phyloP scores from a whole-genome alignment of 1,140 invertebrate genomes.

The Plectus sambesii region DNA sequence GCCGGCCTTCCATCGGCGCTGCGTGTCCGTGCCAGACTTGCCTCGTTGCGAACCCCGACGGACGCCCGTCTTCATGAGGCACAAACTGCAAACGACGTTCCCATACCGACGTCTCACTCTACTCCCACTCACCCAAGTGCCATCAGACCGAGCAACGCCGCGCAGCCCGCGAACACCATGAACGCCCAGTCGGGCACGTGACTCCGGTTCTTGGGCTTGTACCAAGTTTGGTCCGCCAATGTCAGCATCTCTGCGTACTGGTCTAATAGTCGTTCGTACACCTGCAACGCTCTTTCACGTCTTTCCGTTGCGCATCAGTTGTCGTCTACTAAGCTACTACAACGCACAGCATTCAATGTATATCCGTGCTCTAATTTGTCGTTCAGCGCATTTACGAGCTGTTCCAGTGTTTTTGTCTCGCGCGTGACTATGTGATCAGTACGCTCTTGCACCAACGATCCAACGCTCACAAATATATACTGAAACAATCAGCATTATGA shows the following conservation, averaged over 20 bases:
- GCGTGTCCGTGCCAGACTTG: slow-evolving; percentile 1
- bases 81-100: slow-evolving; percentile 6
- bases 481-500: too few species aligned
- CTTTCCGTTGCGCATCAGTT: background rate
- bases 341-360: slow-evolving; percentile 9
- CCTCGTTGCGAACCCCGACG: slow-evolving; percentile 2
- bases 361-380: slow-evolving; percentile 4
- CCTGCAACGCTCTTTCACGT: background rate
- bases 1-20: slow-evolving; percentile 13
- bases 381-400: slow-evolving; percentile 5
- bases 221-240: slow-evolving; percentile 3
- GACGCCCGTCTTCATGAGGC: slow-evolving; percentile 8
- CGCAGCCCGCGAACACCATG: slow-evolving; percentile 9
- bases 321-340: too few species aligned
- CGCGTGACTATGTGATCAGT: too few species aligned
- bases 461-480: too few species aligned
- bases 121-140: slow-evolving; percentile 5
- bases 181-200: slow-evolving; percentile 7
- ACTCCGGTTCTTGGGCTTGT: slow-evolving; percentile 3
- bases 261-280: slow-evolving; percentile 1
- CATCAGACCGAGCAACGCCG: slow-evolving; percentile 8
- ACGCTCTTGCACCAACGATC: too few species aligned
- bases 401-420: slow-evolving; percentile 2
- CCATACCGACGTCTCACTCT: background rate
- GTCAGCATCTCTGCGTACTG: slow-evolving; percentile 5